phyloP scores from a whole-genome alignment of 2,888 invertebrate genomes.

The Hirtodrosophila confusa region DNA sequence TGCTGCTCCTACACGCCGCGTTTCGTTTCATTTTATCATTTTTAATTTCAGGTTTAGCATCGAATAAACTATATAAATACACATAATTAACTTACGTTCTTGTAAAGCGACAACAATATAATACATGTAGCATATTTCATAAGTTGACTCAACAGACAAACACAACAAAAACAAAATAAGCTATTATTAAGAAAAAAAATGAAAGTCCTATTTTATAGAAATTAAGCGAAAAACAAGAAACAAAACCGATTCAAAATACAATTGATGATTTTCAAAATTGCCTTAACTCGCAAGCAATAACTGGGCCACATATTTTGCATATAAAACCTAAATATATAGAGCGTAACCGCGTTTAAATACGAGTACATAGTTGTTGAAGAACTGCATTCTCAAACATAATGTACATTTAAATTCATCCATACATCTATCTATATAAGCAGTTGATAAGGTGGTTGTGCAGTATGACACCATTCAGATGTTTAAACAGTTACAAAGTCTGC shows the following conservation, averaged over 20 bases:
- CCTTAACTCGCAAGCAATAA: conserved; percentile 53
- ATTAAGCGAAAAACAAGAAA: conserved; percentile 26
- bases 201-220: conserved; percentile 41
- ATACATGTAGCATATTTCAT: conserved; percentile 40
- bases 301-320: conserved; percentile 37
- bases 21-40: conserved; percentile 66
- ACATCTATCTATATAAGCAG: conserved; percentile 24
- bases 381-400: conserved; percentile 27
- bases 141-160: conserved; percentile 38
- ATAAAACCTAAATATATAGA: conserved; percentile 12
- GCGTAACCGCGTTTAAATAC: conserved; percentile 4
- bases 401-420: conserved; percentile 34
- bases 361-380: conserved; percentile 30
- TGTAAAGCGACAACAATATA: conserved; percentile 24
- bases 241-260: conserved; percentile 35
- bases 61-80: conserved; percentile 72
- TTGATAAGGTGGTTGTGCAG: conserved; percentile 3
- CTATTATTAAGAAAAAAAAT: conserved; percentile 52
- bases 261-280: conserved; percentile 57
- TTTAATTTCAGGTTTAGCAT: conserved; percentile 70
- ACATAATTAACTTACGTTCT: conserved; percentile 51
- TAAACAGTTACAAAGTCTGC: conserved; percentile 44
- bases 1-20: conserved; percentile 56
- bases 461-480: conserved; percentile 18
- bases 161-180: conserved; percentile 25